Conservation (phyloP, 2,113 vertebrate genomes). For the Seriola rivoliana region DNA sequence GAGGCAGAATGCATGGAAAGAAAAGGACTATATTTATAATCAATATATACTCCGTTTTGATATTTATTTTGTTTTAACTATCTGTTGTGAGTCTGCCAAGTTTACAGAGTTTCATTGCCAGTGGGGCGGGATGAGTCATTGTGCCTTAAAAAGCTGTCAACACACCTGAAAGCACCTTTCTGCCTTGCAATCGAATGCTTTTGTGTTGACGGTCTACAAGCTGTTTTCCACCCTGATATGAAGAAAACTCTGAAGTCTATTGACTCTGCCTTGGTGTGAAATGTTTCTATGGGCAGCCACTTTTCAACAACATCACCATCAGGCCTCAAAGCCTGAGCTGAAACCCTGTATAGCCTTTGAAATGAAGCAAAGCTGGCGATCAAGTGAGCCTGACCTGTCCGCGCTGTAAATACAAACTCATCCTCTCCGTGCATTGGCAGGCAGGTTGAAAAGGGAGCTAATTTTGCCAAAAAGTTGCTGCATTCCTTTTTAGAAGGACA, state of each 20-base stretch:
- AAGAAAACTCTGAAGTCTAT: not conserved
- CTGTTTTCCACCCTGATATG: not conserved
- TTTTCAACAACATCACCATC: slow-evolving; percentile 34
- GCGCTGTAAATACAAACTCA: slow-evolving; percentile 43
- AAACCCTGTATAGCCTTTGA: slow-evolving; percentile 36
- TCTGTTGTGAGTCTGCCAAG: not conserved
- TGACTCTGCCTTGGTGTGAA: slow-evolving; percentile 27
- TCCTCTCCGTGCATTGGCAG: slow-evolving; percentile 27
- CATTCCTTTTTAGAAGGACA: slow-evolving; percentile 32
- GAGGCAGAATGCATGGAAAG: not conserved
- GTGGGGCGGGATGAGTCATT: not conserved
- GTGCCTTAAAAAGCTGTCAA: slow-evolving; percentile 1
- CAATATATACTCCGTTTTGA: not conserved
- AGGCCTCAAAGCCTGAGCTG: slow-evolving; percentile 39
- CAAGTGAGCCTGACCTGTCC: slow-evolving; percentile 32
- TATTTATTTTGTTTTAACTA: not conserved
- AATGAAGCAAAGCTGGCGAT: slow-evolving; percentile 39
- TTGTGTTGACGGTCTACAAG: not conserved
- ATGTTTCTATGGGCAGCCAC: slow-evolving; percentile 20
- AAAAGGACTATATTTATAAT: not conserved
- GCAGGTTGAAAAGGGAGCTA: slow-evolving; percentile 40
- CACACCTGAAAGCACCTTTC: not conserved
- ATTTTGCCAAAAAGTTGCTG: slow-evolving; percentile 45
- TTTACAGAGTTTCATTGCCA: not conserved
- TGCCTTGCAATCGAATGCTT: not conserved